Evolutionary conservation across 2,888 invertebrate genomes (phyloP), one percentile per base, ranked within the genome.

Genomic region (Pinctada fucata): DNA sequence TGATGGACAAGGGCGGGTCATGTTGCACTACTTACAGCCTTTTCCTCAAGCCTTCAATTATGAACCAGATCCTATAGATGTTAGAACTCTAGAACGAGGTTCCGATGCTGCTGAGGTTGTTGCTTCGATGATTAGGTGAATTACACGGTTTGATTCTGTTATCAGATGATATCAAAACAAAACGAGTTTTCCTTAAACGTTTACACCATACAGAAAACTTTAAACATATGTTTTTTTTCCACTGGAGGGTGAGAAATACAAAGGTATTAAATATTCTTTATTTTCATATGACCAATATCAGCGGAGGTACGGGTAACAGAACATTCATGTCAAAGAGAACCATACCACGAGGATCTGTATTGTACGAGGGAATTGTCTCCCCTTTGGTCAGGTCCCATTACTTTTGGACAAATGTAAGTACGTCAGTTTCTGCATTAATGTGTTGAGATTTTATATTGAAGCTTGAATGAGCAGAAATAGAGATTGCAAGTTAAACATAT

Each of bases 311-410:
- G 16, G 73, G 73, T n/a, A 73, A 73, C 50, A 63, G n/a, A 3
- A 78, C 45, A 3, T 52, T 73, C 45, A 68, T 10, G 16, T 69
- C 58, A 8, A 6, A 73, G n/a, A 31, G 73, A 13, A 78, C 73
- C 4, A 68, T 78, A 31, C 63, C 73, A 13, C 31, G 72, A 52
- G 78, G 78, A n/a, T 50, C 58, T 31, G 16, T 78, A 51, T 31
- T 74, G 51, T 78, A 74, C 45, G 78, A 78, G 48, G 78, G 78
- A 10, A 78, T 78, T 48, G 74, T 74, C 51, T 68, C 78, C 13
- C 6, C 52, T 6, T 4, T 6, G 10, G 31, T 78, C 10, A 51
- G 47, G 4, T 74, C 78, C 31, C 64, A 74, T 10, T 78, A 78
- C 51, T 50, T 45, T 6, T 78, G 78, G 78, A 65, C 47, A 70